These are phyloP conservation scores for Noctua janthe DNA, from an alignment of 2,888 invertebrate species.

Conservation along the genomic window DNA sequence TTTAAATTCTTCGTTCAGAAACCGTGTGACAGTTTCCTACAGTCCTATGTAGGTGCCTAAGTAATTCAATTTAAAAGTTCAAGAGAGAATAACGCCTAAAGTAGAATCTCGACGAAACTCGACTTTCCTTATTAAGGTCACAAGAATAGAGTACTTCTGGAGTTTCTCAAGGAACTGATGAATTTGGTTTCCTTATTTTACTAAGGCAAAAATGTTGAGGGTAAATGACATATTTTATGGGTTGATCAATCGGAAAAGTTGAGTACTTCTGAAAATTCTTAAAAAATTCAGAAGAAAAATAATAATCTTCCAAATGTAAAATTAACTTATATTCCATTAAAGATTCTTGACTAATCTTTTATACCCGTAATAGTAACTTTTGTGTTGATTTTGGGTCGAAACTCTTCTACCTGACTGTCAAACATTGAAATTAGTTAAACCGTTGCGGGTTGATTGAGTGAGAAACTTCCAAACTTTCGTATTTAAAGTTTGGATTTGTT, in stretches of 20 bases:
- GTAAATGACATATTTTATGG: background rate
- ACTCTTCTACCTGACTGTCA: background rate
- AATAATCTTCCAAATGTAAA: background rate
- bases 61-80: constrained; percentile 65
- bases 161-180: constrained; percentile 25
- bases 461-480: background rate
- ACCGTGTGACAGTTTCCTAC: background rate
- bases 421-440: background rate
- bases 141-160: constrained; percentile 37
- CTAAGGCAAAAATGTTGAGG: background rate
- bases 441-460: background rate
- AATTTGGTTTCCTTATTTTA: constrained; percentile 28
- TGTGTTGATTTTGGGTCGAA: background rate
- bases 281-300: background rate
- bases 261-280: background rate
- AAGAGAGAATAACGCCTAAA: constrained; percentile 53
- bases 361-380: background rate
- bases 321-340: background rate
- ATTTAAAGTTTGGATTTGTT: background rate
- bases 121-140: constrained; percentile 50
- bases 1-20: background rate
- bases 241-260: background rate
- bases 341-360: background rate
- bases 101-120: constrained; percentile 39
- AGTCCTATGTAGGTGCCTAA: constrained; percentile 30